phyloP scores from a whole-genome alignment of 92 coral and sea anemone species.

The Zoanthus gigantus region DNA sequence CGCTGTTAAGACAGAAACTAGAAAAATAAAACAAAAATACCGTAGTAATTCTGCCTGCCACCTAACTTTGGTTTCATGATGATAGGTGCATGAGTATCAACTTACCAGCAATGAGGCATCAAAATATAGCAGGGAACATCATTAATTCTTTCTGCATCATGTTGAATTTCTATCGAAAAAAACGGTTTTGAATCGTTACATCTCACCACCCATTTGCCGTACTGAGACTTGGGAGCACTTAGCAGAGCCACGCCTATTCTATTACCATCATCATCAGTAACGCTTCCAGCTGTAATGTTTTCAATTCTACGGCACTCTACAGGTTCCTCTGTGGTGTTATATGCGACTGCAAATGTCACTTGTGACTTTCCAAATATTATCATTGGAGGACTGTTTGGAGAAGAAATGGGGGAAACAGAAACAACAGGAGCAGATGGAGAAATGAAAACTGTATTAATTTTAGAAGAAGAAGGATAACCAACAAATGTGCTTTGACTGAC shows the following conservation, averaged over 20 bases:
- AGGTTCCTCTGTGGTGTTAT: conserved; percentile 21
- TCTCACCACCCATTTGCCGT: conserved; percentile 18
- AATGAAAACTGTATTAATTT: neutral
- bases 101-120: conserved; percentile 32
- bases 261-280: neutral
- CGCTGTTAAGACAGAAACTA: too few relatives aligned
- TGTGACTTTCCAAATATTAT: neutral
- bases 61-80: neutral
- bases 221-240: neutral
- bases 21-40: too few relatives aligned
- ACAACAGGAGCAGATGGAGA: neutral
- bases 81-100: neutral
- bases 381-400: conserved; percentile 6
- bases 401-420: neutral
- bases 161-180: neutral
- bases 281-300: conserved; percentile 14
- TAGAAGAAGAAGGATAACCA: neutral
- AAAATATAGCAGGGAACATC: neutral
- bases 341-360: neutral
- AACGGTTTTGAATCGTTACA: neutral
- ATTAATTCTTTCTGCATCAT: neutral
- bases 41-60: neutral
- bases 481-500: neutral
- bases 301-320: neutral
- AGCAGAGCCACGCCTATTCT: neutral